Evolutionary conservation across 30 jellyfish, hydroid and myxozoan genomes (phyloP), one percentile per base, ranked within the genome.

Genomic region (Cassiopea andromeda): DNA sequence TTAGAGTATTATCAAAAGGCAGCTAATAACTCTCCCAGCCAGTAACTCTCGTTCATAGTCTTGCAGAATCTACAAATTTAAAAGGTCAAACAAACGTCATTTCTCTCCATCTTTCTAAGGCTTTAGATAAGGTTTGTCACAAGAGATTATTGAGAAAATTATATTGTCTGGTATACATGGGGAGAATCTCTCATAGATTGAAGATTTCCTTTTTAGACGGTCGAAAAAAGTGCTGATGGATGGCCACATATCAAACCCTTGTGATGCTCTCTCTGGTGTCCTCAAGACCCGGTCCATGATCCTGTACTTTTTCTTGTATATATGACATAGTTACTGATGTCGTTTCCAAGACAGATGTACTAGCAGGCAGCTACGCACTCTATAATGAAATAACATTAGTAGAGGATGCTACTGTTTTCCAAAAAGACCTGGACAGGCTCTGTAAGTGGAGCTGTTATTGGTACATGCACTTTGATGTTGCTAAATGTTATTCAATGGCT

Each of bases 221-320:
- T 0, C 94, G 77, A 89, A 86, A 64, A 86, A 74, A 76, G 94
- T 86, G 16, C 84, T 76, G 69, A 67, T 76, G 83, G 89, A 68
- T 44, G 94, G 89, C 70, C 77, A 76, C 60, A 84, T 75, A 86
- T 75, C 94, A 49, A 46, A 45, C 60, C 12, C 83, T 10, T 60
- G 89, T 60, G 57, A 77, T 76, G 94, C 75, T 77, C 60, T 68
- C 15, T 86, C 94, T 7, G 89, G 94, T 60, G 76, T 86, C 94
- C 94, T 75, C 94, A 86, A 69, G 94, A 76, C 58, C 75, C 88
- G n/a, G 94, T 76, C 67, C 84, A 75, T 47, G 93, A 87, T 59
- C 87, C 93, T 15, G 70, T 72, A 1, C 93, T 73, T 54, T 85
- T 85, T 71, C 81, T 73, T 17, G 10, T 73, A 7, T 85, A 64